phyloP scores from a whole-genome alignment of 2,113 vertebrate species.

The Mormyrus iriodes region DNA sequence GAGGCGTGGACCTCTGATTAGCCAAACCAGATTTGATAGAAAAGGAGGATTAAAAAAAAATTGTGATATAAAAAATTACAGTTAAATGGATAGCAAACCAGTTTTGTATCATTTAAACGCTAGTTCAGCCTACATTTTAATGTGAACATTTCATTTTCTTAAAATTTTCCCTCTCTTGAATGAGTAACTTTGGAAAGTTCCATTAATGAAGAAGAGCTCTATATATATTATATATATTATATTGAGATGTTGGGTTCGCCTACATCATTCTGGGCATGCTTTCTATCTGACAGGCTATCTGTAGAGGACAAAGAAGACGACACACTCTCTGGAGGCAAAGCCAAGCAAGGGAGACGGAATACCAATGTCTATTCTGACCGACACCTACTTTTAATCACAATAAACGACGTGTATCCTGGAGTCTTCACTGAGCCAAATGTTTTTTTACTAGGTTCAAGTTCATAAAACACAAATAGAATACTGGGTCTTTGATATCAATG shows the following conservation, averaged over 20 bases:
- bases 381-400: neutral
- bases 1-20: neutral
- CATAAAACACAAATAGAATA: neutral
- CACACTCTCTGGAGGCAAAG: neutral
- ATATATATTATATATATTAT: too few species aligned
- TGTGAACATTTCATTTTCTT: neutral
- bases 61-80: neutral
- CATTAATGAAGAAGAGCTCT: neutral
- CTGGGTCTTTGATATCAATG: neutral
- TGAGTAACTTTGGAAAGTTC: neutral
- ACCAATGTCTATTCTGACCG: neutral
- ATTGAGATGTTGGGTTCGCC: neutral
- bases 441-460: neutral
- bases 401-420: neutral
- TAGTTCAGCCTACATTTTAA: neutral
- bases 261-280: slow-evolving; percentile 1
- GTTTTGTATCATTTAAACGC: neutral
- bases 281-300: neutral
- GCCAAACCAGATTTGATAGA: neutral
- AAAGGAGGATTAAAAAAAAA: neutral
- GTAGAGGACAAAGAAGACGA: neutral
- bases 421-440: neutral
- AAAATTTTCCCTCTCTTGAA: neutral
- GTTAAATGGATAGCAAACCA: neutral
- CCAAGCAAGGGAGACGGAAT: neutral